phyloP scores from a whole-genome alignment of 2,888 invertebrate genomes.

The Rhamnusium bicolor region DNA sequence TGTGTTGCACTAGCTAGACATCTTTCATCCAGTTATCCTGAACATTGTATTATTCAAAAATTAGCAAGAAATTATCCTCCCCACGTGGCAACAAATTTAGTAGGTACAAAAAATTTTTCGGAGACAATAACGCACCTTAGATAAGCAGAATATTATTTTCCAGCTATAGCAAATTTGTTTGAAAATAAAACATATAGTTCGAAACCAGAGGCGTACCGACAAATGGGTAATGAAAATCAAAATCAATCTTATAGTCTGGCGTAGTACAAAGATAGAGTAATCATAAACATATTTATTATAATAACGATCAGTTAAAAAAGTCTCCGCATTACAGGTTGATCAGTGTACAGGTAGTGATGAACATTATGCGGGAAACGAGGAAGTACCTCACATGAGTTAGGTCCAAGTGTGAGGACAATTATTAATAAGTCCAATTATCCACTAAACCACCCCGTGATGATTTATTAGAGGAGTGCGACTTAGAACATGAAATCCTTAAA shows the following conservation, averaged over 20 bases:
- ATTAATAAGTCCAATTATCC: background rate
- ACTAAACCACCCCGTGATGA: slow-evolving; percentile 17
- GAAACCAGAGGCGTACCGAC: background rate
- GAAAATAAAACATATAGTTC: background rate
- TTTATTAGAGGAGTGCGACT: slow-evolving; percentile 23
- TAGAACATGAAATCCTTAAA: slow-evolving; percentile 16
- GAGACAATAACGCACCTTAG: background rate
- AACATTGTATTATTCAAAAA: background rate
- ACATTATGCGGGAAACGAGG: slow-evolving; percentile 12
- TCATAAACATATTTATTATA: background rate
- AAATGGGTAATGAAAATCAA: background rate
- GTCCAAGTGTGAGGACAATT: background rate
- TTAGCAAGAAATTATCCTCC: background rate
- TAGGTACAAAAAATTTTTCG: background rate
- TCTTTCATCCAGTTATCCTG: background rate
- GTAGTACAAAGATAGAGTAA: background rate
- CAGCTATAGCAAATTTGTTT: background rate
- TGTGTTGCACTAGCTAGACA: background rate
- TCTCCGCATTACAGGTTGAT: background rate
- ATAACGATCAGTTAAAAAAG: background rate
- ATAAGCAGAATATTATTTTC: background rate
- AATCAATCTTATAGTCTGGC: background rate
- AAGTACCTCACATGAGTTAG: background rate
- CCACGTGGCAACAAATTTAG: background rate
- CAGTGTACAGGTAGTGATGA: background rate